Evolutionary conservation across 2,888 invertebrate species (phyloP), one percentile per base, ranked within the genome.

Genomic region (Brachycybe producta): DNA sequence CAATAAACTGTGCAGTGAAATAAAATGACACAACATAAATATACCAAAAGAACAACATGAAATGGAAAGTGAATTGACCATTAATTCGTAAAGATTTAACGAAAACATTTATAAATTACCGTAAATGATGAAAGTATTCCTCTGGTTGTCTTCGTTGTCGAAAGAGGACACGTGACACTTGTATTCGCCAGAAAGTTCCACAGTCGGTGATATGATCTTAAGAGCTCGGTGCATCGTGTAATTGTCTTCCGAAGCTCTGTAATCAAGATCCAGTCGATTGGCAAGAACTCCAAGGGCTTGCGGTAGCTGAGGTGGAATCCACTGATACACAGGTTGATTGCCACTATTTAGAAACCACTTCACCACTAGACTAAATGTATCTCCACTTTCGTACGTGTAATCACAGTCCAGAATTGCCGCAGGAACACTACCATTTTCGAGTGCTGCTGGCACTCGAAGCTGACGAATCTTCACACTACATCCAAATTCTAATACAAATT

Each of bases 121-220:
- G 62, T 77, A 80, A 57, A 80, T 75, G 49, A 77, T 75, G 77
- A 80, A 77, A 1, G 71, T 74, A 54, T 75, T 74, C 2, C 74
- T 73, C 59, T 70, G 72, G 59, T 75, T 75, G 60, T 78, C 80
- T 61, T 82, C 82, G 47, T 77, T 78, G 5, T 76, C 67, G 60
- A 79, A 77, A 0, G 81, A 77, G 15, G 80, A 79, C 3, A 83
- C 79, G 26, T 76, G 73, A 60, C 84, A 84, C 41, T 78, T 79
- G 62, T 83, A 82, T 60, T 79, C 78, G 0, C 83, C 83, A 1
- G 79, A 77, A 36, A 82, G 70, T 36, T 82, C 79, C 1, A 78
- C 76, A 2, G 77, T 76, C 0, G 80, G 82, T 54, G 76, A 74
- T 3, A 74, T 64, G 55, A 84, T 77, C 55, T 77, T 75, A 48